phyloP scores from a whole-genome alignment of 2,888 invertebrate species.

The Ischnus inquisitorius region DNA sequence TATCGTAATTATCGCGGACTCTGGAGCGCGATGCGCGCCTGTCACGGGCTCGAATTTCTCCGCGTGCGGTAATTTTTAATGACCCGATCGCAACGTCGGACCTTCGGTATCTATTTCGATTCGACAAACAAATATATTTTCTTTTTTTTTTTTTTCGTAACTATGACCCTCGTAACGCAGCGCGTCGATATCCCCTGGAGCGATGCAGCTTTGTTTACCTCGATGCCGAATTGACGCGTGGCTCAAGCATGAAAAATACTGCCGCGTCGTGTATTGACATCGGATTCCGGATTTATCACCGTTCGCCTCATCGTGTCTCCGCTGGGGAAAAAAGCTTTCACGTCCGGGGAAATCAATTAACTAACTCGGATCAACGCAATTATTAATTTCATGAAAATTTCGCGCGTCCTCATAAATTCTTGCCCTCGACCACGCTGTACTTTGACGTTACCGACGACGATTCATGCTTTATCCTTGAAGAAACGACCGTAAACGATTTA shows the following conservation, averaged over 20 bases:
- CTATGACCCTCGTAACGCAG: background rate
- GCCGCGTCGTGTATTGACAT: background rate
- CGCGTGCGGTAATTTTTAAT: constrained; percentile 2
- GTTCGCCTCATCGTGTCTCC: background rate
- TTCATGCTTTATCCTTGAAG: background rate
- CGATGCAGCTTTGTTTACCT: background rate
- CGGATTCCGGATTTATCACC: background rate
- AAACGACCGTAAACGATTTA: background rate
- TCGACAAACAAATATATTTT: background rate
- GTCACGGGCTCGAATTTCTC: background rate
- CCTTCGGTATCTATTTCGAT: background rate
- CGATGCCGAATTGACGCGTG: background rate
- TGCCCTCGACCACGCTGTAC: no score
- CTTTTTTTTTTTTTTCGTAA: background rate
- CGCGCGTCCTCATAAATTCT: background rate
- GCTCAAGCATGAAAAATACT: background rate
- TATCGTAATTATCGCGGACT: constrained; percentile 60
- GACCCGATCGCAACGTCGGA: background rate
- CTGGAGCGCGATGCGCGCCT: constrained; percentile 1
- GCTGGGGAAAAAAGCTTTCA: background rate
- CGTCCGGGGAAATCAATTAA: background rate
- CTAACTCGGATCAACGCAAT: background rate
- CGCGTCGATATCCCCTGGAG: background rate
- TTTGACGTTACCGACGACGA: background rate
- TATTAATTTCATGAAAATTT: background rate